These are phyloP conservation scores for Diabrotica undecimpunctata DNA, from an alignment of 1,140 invertebrate genomes.

Conservation along the genomic window DNA sequence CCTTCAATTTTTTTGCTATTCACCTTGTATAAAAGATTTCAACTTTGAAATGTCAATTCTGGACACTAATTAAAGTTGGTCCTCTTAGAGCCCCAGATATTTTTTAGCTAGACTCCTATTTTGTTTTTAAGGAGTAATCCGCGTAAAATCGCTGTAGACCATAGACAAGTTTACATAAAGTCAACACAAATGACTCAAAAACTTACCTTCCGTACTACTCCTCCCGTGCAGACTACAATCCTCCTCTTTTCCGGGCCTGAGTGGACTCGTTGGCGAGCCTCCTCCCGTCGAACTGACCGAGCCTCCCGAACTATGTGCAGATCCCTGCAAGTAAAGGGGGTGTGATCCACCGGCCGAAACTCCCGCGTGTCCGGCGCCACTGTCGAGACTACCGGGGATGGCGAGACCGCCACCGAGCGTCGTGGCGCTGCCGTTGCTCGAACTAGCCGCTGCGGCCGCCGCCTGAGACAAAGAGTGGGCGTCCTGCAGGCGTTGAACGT, in stretches of 20 bases:
- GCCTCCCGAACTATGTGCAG: slow-evolving; percentile 44
- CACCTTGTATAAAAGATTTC: too few relatives aligned
- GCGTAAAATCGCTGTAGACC: too few relatives aligned
- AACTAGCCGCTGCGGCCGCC: slow-evolving; percentile 23
- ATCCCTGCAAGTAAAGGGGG: slow-evolving; percentile 40
- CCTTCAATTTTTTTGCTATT: too few relatives aligned
- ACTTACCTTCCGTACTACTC: slow-evolving; percentile 53
- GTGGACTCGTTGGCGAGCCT: slow-evolving; percentile 45
- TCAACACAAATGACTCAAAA: too few relatives aligned
- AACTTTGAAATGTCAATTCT: too few relatives aligned
- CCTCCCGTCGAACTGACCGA: slow-evolving; percentile 45
- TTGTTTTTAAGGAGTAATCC: too few relatives aligned
- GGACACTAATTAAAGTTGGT: too few relatives aligned
- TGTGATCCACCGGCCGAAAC: slow-evolving; percentile 18
- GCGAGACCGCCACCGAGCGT: slow-evolving; percentile 32
- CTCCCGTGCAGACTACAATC: slow-evolving; percentile 55
- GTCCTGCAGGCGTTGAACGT: slow-evolving; percentile 44
- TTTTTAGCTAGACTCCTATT: too few relatives aligned
- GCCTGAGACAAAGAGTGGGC: slow-evolving; percentile 40
- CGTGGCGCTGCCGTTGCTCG: slow-evolving; percentile 28
- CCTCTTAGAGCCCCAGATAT: too few relatives aligned
- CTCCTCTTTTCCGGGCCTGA: slow-evolving; percentile 52
- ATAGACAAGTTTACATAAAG: too few relatives aligned
- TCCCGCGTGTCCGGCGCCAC: slow-evolving; percentile 24
- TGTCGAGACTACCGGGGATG: slow-evolving; percentile 27